Evolutionary conservation across 2,888 invertebrate genomes (phyloP).

Genomic region (Hypomecis atomaria): DNA sequence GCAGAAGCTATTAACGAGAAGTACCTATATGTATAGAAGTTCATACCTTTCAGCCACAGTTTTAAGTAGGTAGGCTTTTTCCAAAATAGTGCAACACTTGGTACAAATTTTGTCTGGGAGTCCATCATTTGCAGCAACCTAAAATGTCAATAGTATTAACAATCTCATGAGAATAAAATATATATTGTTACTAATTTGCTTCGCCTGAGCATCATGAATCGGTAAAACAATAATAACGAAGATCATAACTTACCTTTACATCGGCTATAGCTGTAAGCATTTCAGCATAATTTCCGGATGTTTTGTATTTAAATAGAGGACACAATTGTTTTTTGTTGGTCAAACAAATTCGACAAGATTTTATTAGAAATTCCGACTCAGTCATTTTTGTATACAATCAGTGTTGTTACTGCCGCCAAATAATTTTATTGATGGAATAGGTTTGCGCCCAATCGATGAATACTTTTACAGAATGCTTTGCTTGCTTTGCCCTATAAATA

Average conservation of each 20-base stretch:
- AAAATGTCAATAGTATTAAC: slow-evolving; percentile 14
- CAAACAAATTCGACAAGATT: slow-evolving; percentile 78
- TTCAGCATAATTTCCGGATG: slow-evolving; percentile 81
- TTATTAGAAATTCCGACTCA: slow-evolving; percentile 63
- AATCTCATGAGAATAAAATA: neutral
- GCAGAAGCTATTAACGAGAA: too few relatives aligned
- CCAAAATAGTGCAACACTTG: slow-evolving; percentile 75
- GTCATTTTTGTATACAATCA: slow-evolving; percentile 58
- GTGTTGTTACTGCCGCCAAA: slow-evolving; percentile 38
- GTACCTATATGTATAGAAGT: too few relatives aligned
- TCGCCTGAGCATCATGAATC: neutral
- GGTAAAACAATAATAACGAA: neutral
- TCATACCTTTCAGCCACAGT: slow-evolving; percentile 78
- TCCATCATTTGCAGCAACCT: slow-evolving; percentile 79
- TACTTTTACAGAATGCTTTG: slow-evolving; percentile 20
- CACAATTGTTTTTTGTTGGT: slow-evolving; percentile 73
- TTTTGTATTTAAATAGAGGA: slow-evolving; percentile 77
- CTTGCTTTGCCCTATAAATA: slow-evolving; percentile 13
- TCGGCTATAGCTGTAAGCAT: slow-evolving; percentile 81
- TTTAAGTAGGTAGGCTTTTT: slow-evolving; percentile 78
- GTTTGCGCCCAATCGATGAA: slow-evolving; percentile 40
- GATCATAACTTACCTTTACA: slow-evolving; percentile 66
- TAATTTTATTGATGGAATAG: slow-evolving; percentile 29
- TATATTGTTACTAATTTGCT: neutral
- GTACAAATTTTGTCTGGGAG: slow-evolving; percentile 77